These are phyloP conservation scores for Chironomus tentans DNA, from an alignment of 2,888 invertebrate genomes.

Conservation along the genomic window DNA sequence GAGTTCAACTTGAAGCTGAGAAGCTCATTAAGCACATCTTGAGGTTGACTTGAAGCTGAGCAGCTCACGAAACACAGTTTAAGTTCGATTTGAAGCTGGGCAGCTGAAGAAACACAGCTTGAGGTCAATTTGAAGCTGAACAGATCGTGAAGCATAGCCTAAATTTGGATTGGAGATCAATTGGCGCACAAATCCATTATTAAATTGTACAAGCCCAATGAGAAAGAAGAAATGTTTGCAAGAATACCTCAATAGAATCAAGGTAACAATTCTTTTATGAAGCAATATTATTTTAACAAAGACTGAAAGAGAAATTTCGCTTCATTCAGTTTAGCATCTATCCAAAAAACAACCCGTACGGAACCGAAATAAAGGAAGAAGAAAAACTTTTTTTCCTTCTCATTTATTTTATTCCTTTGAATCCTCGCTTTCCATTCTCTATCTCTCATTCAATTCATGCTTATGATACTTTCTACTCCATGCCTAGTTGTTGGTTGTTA, in stretches of 20 bases:
- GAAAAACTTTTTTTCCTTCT: constrained; percentile 1
- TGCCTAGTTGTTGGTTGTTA: not conserved
- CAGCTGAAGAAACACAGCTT: no score
- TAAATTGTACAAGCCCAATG: not conserved
- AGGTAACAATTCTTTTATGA: constrained; percentile 23
- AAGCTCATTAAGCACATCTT: no score
- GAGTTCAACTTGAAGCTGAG: no score
- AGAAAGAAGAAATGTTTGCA: not conserved
- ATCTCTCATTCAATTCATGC: not conserved
- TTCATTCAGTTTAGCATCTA: not conserved
- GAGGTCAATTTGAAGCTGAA: no score
- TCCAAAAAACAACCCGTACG: not conserved
- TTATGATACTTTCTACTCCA: not conserved
- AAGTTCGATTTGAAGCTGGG: no score
- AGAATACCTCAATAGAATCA: not conserved
- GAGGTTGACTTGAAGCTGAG: no score
- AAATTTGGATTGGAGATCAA: no score
- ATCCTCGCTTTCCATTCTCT: not conserved
- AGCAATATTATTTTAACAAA: constrained; percentile 3
- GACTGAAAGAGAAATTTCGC: not conserved
- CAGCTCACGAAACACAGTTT: no score
- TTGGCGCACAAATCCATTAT: not conserved
- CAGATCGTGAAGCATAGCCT: no score
- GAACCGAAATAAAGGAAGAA: not conserved
- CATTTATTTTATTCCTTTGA: constrained; percentile 18